Base-by-base conservation (phyloP, 1,140 invertebrate genomes). In the Aplysia californica region DNA sequence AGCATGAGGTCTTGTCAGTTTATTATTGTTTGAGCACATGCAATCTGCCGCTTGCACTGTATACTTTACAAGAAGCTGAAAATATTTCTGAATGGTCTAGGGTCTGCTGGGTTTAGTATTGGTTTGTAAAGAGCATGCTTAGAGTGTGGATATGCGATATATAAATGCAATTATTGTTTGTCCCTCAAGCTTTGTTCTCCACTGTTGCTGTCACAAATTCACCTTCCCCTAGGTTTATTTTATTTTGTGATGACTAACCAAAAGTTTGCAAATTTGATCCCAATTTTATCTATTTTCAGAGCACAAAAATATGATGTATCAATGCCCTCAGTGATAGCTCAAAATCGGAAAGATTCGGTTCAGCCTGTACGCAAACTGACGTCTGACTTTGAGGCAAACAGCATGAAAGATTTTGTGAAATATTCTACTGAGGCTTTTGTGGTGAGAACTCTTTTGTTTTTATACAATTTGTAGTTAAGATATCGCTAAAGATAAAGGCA, bases 361-460 rank as follows among this genome's bases (percentile, higher is more conserved):
- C 38, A 72, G 41, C 70, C 70, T 39, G 21, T 61, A 15, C 59
- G 70, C n/a, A 55, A 39, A 21, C n/a, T 72, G 70, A 61, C n/a
- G 23, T 50, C 44, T 50, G 44, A 50, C 44, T n/a, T 50, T 50
- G 10, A 50, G 10, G 10, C 44, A n/a, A 50, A n/a, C 44, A 50
- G 44, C 44, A 50, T 68, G 26, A 68, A 15, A 26, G 39, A 68
- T 41, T 68, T 68, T 41, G 66, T 44, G 2, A 41, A 29, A 29
- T 44, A 41, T 39, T 68, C 66, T 44, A 23, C 44, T 1, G 35
- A 56, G n/a, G 18, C 5, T 56, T 5, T 26, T 5, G 26, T 71
- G 68, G 68, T 71, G 26, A 61, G 44, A 50, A 15, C n/a, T 10
- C n/a, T 50, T 50, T 50, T 50, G n/a, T 50, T n/a, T 50, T 35